Evolutionary conservation across 2,888 invertebrate species (phyloP).

Genomic region (Carpatolechia fugitivella): DNA sequence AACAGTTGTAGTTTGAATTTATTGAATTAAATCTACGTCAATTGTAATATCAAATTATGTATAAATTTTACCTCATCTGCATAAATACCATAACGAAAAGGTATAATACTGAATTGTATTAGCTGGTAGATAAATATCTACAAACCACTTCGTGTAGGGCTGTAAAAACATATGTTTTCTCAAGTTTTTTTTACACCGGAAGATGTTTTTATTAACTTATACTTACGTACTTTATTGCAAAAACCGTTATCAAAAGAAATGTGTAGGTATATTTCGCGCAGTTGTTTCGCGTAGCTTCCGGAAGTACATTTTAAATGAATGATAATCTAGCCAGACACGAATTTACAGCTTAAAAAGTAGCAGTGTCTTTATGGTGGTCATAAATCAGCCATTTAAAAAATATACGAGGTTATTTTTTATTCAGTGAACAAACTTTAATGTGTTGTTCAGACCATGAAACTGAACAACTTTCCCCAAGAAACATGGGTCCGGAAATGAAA

Average conservation of each 20-base stretch:
- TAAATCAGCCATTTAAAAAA: no score
- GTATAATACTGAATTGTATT: no score
- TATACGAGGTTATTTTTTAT: no score
- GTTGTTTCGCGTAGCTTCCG: conserved; percentile 28
- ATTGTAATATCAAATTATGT: no score
- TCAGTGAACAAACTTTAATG: no score
- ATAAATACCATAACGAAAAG: no score
- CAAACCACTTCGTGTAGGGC: neutral
- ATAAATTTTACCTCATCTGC: no score
- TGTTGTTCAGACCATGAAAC: no score
- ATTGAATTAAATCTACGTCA: no score
- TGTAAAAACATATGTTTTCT: neutral
- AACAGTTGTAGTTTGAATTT: no score
- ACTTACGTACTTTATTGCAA: conserved; percentile 1
- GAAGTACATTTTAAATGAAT: conserved; percentile 46
- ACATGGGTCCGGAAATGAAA: no score
- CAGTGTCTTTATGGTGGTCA: conserved; percentile 33
- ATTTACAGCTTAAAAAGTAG: conserved; percentile 32
- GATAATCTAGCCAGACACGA: conserved; percentile 39
- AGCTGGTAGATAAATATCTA: neutral
- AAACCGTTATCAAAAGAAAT: conserved; percentile 1
- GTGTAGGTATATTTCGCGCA: neutral
- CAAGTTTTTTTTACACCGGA: neutral
- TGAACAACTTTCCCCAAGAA: no score
- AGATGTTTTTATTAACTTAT: conserved; percentile 1